Evolutionary conservation across 2,797 vertebrate genomes (phyloP).

Genomic region (Falco novaeseelandiae): DNA sequence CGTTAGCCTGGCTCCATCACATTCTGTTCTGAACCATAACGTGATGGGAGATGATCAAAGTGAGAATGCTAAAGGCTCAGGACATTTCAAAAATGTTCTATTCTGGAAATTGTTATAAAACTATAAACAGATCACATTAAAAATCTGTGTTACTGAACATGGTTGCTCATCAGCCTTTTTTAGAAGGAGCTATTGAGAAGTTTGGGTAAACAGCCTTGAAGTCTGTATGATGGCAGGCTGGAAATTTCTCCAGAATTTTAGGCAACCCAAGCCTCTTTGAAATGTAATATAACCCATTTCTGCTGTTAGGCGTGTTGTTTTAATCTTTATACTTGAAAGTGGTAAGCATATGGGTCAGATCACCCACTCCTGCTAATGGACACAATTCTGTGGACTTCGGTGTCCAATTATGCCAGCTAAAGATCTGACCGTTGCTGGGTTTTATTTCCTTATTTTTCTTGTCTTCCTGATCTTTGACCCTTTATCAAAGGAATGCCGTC

Average conservation of each 20-base stretch:
- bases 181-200: slow-evolving; percentile 52
- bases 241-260: neutral
- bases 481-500: slow-evolving; percentile 1
- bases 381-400: slow-evolving; percentile 6
- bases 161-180: slow-evolving; percentile 57
- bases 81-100: slow-evolving; percentile 61
- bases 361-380: slow-evolving; percentile 59
- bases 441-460: slow-evolving; percentile 70
- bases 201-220: slow-evolving; percentile 59
- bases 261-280: neutral
- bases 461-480: slow-evolving; percentile 54
- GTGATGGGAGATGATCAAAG: slow-evolving; percentile 67
- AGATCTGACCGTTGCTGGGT: slow-evolving; percentile 32
- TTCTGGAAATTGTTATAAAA: slow-evolving; percentile 65
- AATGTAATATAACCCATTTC: slow-evolving; percentile 29
- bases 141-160: slow-evolving; percentile 48
- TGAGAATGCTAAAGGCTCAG: slow-evolving; percentile 61
- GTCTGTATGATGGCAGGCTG: slow-evolving; percentile 35
- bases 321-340: slow-evolving; percentile 61
- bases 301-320: slow-evolving; percentile 38
- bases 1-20: slow-evolving; percentile 55
- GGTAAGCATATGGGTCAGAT: slow-evolving; percentile 53
- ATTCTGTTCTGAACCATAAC: slow-evolving; percentile 49
- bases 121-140: slow-evolving; percentile 68
- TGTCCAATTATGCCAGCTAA: slow-evolving; percentile 52